Evolutionary conservation across 2,113 vertebrate genomes (phyloP).

Genomic region (Nesogale talazaci): DNA sequence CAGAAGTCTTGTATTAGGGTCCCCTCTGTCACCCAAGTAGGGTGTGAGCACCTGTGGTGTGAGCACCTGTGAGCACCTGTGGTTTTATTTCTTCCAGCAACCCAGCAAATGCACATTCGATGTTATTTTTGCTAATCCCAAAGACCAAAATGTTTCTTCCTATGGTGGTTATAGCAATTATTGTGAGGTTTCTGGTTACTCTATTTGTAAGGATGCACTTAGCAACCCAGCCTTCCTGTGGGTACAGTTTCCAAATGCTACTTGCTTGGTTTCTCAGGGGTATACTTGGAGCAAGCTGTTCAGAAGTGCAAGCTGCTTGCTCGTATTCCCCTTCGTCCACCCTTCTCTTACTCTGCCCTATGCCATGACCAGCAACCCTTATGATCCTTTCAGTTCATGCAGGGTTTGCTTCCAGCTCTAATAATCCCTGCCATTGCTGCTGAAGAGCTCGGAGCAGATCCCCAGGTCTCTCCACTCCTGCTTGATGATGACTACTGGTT

Average conservation of each 20-base stretch:
- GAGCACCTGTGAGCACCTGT: too few relatives aligned
- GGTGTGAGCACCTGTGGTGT: neutral
- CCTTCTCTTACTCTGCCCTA: neutral
- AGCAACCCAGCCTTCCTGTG: neutral
- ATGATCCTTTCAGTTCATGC: neutral
- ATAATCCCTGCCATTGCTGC: neutral
- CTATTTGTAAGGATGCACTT: neutral
- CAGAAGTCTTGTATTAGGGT: neutral
- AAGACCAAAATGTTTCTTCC: neutral
- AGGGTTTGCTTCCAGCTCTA: neutral
- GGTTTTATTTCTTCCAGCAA: rapidly evolving
- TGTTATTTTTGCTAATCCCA: neutral
- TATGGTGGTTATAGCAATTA: neutral
- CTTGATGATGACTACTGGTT: neutral
- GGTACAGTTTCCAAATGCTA: neutral
- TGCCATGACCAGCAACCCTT: rapidly evolving
- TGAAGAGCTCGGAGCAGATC: neutral
- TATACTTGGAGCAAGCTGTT: neutral
- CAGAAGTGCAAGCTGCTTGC: neutral
- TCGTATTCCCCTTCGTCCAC: neutral
- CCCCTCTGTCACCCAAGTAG: neutral
- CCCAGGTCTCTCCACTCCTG: rapidly evolving
- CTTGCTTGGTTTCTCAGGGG: neutral
- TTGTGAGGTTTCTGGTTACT: neutral
- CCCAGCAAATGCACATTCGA: neutral